Base-by-base conservation (phyloP, 2,797 vertebrate genomes). In the Scyliorhinus canicula region DNA sequence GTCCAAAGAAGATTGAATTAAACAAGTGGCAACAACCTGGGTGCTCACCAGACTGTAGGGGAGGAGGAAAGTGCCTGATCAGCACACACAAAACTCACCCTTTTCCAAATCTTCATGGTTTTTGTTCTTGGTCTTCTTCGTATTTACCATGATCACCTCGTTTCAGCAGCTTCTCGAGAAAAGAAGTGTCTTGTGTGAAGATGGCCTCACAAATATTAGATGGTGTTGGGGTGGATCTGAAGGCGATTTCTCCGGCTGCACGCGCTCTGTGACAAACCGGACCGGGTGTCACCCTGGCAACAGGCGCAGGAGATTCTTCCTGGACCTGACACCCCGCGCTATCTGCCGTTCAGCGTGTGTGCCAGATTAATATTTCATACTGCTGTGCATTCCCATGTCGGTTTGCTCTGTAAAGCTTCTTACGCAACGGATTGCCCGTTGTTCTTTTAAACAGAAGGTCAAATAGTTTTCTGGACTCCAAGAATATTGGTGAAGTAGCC, bases 101-200 rank as follows among this genome's bases (percentile, higher is more conserved):
- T 74, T 47, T 94, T 94, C 93, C 69, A 94, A 74, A 71, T 94
- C 93, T 9, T 55, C 14, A 94, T 24, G 31, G 1, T 35, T 94
- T 21, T 55, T 50, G 14, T 74, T 94, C 93, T 94, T 94, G 93
- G 67, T 31, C 16, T 94, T 71, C 50, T 94, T 69, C 4, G 40
- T 65, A 24, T 67, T 69, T 31, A 55, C 65, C 93, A 94, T 94
- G 93, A 24, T 74, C 65, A 31, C 12, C 31, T 74, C 16, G 67
- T 50, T 50, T 94, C 67, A 35, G 44, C 47, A 52, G 47, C 47
- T 52, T 67, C 24, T 44, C 93, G 31, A 35, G 69, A 28, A 93
- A 93, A 26, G n/a, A 40, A 60, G 40, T 44, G 60, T 63, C 57
- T 24, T 0, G 5, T 63, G 88, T n/a, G 31, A 63, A n/a, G 55